Conservation (phyloP, 2,113 vertebrate genomes). For the Notothenia rossii region DNA sequence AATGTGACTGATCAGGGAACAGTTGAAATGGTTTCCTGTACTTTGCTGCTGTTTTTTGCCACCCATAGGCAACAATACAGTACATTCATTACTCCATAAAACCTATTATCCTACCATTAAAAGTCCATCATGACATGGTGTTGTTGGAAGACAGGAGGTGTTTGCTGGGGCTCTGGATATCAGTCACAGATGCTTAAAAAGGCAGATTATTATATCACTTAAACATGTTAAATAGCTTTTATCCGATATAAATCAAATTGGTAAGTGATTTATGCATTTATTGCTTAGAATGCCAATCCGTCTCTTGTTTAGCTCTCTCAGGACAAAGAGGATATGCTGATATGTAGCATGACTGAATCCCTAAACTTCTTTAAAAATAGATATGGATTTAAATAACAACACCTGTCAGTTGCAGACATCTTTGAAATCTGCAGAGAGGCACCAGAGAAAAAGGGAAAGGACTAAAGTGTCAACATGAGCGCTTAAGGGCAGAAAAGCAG, state of each 20-base stretch:
- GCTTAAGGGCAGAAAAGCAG: slow-evolving; percentile 21
- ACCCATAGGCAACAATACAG: slow-evolving; percentile 68
- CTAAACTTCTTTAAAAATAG: neutral
- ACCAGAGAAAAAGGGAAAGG: slow-evolving; percentile 7
- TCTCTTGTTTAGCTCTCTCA: neutral
- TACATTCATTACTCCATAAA: slow-evolving; percentile 76
- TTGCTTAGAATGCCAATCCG: slow-evolving; percentile 11
- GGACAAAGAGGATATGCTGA: slow-evolving; percentile 3
- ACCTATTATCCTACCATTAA: slow-evolving; percentile 74
- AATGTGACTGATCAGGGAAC: slow-evolving; percentile 27
- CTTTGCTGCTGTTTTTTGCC: slow-evolving; percentile 53
- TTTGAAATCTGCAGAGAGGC: slow-evolving; percentile 17
- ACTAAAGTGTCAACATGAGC: slow-evolving; percentile 14
- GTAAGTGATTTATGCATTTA: slow-evolving; percentile 44
- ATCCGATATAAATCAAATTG: slow-evolving; percentile 59
- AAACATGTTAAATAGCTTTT: slow-evolving; percentile 59
- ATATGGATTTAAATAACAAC: slow-evolving; percentile 10
- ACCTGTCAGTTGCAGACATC: slow-evolving; percentile 4
- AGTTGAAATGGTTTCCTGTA: slow-evolving; percentile 42
- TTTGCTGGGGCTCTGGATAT: slow-evolving; percentile 68
- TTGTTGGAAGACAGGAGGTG: slow-evolving; percentile 66
- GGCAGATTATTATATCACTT: slow-evolving; percentile 61
- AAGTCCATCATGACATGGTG: slow-evolving; percentile 73
- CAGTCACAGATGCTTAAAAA: slow-evolving; percentile 68
- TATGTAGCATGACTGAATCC: too few relatives aligned